These are phyloP conservation scores for Pomacea maculata DNA, from an alignment of 1,140 invertebrate genomes.

Conservation along the genomic window DNA sequence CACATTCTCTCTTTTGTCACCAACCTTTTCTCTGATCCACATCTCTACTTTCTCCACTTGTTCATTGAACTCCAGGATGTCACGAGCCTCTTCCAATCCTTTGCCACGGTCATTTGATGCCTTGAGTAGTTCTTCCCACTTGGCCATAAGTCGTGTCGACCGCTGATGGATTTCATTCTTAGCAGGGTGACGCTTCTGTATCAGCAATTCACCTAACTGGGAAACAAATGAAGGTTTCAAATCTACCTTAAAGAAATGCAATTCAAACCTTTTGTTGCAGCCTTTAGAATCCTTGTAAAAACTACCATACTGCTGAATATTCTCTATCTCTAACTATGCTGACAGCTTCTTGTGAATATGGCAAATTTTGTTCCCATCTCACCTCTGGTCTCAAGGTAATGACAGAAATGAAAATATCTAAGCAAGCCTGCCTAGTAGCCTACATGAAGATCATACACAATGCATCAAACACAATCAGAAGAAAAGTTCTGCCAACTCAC, in stretches of 20 bases:
- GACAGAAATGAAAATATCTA: neutral
- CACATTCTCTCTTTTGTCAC: neutral
- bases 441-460: neutral
- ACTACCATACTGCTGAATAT: too few species aligned
- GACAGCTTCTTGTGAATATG: too few species aligned
- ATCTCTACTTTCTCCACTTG: conserved; percentile 94
- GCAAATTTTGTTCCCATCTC: too few species aligned
- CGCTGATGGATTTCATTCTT: conserved; percentile 80
- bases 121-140: conserved; percentile 84
- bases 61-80: conserved; percentile 97
- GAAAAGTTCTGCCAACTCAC: conserved; percentile 58
- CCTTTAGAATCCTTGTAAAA: too few species aligned
- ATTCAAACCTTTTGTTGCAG: too few species aligned
- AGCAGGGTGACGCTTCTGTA: conserved; percentile 68
- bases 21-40: conserved; percentile 91
- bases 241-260: too few species aligned
- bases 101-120: conserved; percentile 82
- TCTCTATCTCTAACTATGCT: too few species aligned
- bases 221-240: neutral
- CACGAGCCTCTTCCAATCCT: conserved; percentile 95
- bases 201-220: conserved; percentile 65
- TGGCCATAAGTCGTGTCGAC: conserved; percentile 75
- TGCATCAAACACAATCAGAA: neutral
- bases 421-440: neutral
- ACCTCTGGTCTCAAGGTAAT: too few species aligned